phyloP scores from a whole-genome alignment of 2,113 vertebrate genomes.

The Petaurus breviceps region DNA sequence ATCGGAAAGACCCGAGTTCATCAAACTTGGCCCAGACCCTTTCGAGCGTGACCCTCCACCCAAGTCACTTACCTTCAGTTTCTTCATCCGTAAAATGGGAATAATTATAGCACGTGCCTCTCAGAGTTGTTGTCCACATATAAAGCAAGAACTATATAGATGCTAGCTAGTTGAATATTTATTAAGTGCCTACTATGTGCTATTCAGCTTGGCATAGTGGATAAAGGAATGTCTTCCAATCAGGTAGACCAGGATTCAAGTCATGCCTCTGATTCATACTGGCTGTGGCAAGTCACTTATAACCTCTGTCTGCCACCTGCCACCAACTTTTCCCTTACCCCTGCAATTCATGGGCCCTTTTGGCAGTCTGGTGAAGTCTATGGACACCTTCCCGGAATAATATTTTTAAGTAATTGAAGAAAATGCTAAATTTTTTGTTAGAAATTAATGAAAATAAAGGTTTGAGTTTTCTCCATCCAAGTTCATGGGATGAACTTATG shows the following conservation, averaged over 20 bases:
- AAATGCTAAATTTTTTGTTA: background rate
- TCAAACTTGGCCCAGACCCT: background rate
- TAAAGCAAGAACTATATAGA: background rate
- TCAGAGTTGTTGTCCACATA: background rate
- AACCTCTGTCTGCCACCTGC: background rate
- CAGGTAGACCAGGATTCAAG: background rate
- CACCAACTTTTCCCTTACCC: background rate
- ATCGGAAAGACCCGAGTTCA: background rate
- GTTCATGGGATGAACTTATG: background rate
- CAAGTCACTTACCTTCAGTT: background rate
- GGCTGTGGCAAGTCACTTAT: background rate
- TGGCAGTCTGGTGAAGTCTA: background rate
- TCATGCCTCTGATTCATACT: background rate
- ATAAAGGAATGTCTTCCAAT: background rate
- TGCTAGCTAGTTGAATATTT: background rate
- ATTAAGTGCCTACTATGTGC: background rate
- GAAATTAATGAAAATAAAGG: background rate
- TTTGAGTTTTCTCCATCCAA: background rate
- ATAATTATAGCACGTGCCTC: background rate
- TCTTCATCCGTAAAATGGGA: background rate
- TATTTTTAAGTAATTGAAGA: background rate
- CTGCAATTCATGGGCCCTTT: background rate
- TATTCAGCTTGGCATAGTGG: background rate
- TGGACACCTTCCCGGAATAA: background rate
- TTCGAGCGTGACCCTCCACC: background rate